Evolutionary conservation across 2,797 vertebrate genomes (phyloP).

Genomic region (Carapus acus): DNA sequence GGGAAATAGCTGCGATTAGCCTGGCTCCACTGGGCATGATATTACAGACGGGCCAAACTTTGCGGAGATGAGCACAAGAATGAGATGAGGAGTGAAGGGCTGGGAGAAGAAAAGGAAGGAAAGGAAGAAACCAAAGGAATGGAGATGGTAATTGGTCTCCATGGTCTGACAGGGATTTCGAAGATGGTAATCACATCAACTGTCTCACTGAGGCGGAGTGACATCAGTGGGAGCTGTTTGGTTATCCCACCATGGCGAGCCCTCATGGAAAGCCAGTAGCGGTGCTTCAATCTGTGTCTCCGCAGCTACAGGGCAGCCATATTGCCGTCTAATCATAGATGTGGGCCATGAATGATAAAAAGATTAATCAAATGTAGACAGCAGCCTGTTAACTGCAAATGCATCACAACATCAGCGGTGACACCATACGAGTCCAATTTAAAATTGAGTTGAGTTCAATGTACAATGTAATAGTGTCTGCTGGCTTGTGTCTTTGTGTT

Average conservation of each 20-base stretch:
- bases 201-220: conserved; percentile 43
- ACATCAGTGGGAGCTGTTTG: conserved; percentile 54
- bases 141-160: conserved; percentile 43
- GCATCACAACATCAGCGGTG: too few relatives aligned
- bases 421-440: too few relatives aligned
- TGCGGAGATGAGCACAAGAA: neutral
- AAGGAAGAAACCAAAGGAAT: conserved; percentile 16
- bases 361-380: too few relatives aligned
- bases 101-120: conserved; percentile 4
- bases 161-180: conserved; percentile 59
- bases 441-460: too few relatives aligned
- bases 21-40: conserved; percentile 62
- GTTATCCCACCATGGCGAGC: conserved; percentile 48
- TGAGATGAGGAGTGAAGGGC: conserved; percentile 4
- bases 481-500: too few relatives aligned
- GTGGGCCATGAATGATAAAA: conserved; percentile 33
- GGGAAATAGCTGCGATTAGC: conserved; percentile 63
- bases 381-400: too few relatives aligned
- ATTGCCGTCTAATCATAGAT: conserved; percentile 40
- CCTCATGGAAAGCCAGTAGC: conserved; percentile 51
- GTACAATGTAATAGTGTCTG: too few relatives aligned
- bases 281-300: conserved; percentile 6
- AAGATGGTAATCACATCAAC: conserved; percentile 62
- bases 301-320: conserved; percentile 20
- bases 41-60: conserved; percentile 49